Conservation (phyloP, 1,140 invertebrate genomes). For the Penaeus japonicus region DNA sequence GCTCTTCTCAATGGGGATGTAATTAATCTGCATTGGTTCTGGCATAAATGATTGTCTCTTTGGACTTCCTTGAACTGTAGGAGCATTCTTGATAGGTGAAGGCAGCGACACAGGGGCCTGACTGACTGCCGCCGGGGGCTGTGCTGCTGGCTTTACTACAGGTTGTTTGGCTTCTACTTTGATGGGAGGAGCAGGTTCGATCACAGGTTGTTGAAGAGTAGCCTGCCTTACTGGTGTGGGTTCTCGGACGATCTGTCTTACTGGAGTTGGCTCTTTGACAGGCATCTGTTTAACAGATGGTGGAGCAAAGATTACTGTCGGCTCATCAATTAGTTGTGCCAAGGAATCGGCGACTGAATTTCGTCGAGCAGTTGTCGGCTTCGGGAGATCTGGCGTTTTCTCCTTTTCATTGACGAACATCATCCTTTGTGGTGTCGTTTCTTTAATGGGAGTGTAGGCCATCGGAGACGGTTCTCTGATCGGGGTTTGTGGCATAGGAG, state of each 20-base stretch:
- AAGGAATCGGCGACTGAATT: neutral
- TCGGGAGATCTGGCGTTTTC: neutral
- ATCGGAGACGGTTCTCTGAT: constrained; percentile 15
- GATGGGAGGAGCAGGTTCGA: neutral
- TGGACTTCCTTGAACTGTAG: neutral
- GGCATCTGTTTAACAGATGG: neutral
- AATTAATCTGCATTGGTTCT: constrained; percentile 9
- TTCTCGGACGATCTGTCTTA: constrained; percentile 18
- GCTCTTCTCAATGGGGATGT: neutral
- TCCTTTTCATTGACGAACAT: neutral
- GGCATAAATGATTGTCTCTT: constrained; percentile 13
- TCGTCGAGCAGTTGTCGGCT: too few species aligned
- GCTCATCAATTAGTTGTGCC: neutral
- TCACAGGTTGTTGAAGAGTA: neutral
- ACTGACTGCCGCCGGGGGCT: neutral
- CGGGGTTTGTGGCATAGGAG: neutral
- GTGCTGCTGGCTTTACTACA: neutral
- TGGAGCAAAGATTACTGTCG: neutral
- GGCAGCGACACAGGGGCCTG: neutral
- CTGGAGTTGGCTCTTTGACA: neutral
- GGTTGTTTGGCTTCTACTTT: neutral
- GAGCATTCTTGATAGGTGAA: neutral
- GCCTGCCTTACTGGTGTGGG: neutral
- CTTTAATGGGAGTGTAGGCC: neutral
- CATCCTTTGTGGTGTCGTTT: neutral